phyloP scores from a whole-genome alignment of 2,113 vertebrate species.

The Artemisiospiza belli region DNA sequence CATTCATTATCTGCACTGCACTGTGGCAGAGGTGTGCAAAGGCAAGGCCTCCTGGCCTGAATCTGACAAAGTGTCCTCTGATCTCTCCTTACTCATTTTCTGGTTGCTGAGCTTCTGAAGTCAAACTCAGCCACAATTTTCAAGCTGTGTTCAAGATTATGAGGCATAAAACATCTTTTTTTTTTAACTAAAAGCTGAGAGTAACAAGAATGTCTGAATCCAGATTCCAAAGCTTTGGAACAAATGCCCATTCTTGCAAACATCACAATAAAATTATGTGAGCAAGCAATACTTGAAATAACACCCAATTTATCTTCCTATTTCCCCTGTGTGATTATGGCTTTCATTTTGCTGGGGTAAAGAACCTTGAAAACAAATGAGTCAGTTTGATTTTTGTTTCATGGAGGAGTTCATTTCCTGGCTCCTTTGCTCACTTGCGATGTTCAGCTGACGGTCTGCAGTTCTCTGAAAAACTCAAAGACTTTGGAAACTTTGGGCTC shows the following conservation, averaged over 20 bases:
- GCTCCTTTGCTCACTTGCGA: accelerated
- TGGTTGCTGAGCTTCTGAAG: neutral
- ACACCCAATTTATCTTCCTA: constrained; percentile 52
- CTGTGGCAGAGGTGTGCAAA: neutral
- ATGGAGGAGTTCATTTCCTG: constrained; percentile 39
- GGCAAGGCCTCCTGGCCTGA: neutral
- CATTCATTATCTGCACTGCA: neutral
- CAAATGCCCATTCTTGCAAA: constrained; percentile 47
- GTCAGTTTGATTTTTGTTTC: constrained; percentile 61
- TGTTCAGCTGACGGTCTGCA: neutral
- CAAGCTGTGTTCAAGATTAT: constrained; percentile 10
- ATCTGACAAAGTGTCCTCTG: neutral
- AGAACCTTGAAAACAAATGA: constrained; percentile 63
- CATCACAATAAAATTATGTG: constrained; percentile 60
- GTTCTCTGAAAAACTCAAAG: neutral
- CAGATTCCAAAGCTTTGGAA: constrained; percentile 22
- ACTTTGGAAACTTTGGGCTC: neutral
- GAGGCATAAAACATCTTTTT: neutral
- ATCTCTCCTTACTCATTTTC: neutral
- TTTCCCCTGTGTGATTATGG: constrained; percentile 58
- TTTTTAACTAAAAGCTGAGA: constrained; percentile 21
- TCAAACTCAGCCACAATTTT: neutral
- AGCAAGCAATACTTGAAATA: constrained; percentile 51
- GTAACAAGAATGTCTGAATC: constrained; percentile 24
- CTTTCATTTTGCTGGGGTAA: constrained; percentile 43